Evolutionary conservation across 2,113 vertebrate species (phyloP), one percentile per base, ranked within the genome.

Genomic region (Emberiza fucata): DNA sequence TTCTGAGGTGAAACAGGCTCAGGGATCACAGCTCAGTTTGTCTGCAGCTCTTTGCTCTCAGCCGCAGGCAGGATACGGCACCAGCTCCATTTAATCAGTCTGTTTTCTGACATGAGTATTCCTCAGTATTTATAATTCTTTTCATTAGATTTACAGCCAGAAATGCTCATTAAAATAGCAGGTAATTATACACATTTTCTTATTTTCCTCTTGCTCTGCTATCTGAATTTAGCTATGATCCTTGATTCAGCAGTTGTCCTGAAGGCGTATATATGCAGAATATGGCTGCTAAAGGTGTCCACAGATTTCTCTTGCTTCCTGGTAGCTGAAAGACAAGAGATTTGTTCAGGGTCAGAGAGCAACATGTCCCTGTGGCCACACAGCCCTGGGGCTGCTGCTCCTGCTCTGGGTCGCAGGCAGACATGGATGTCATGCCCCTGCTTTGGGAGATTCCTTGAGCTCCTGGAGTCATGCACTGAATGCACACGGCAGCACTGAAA

Each of bases 361-460:
- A 22, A 0, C 2, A 0, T 3, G 19, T 90, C 23, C 54, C 35
- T 78, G 8, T 33, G 33, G 25, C 31, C 75, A 15, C 3, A 0
- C 4, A 77, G 72, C 51, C 40, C 83, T n/a, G 0, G 2, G 4
- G 13, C 18, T 40, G 22, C 14, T 33, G 35, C 24, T 73, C 19
- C 70, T 53, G 5, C 63, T 27, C 64, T 14, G 44, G 18, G 1
- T 0, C 6, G 5, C 82, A 51, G 56, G 2, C 21, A 47, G 60
- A 16, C 11, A 5, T 8, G 2, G 3, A 4, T 19, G 35, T 16
- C 39, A 2, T 1, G 7, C 2, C 4, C 11, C 61, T 6, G 4
- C 12, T 59, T 8, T 8, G 45, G 75, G 35, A n/a, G 7, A 35
- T 80, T 64, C 51, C 51, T 40, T 2, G 64, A 39, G 31, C 51